phyloP scores from a whole-genome alignment of 2,113 vertebrate species.

The Psophia crepitans region DNA sequence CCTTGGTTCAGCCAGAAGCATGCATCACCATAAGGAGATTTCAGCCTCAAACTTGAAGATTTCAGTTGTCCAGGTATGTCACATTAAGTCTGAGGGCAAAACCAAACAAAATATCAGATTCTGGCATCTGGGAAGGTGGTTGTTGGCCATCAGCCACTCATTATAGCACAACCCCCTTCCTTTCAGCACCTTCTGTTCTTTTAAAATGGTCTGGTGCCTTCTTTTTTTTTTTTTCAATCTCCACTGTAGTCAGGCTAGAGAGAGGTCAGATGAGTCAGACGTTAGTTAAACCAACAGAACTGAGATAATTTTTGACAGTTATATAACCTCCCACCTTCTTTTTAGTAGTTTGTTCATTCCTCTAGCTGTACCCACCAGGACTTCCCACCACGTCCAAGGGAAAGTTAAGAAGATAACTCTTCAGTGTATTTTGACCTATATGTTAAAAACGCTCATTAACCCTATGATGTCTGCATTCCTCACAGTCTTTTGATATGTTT shows the following conservation, averaged over 20 bases:
- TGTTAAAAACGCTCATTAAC: background rate
- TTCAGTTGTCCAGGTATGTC: background rate
- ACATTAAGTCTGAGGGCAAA: background rate
- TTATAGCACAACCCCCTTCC: background rate
- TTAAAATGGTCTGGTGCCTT: background rate
- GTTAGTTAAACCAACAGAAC: conserved; percentile 10
- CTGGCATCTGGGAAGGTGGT: background rate
- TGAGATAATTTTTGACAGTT: conserved; percentile 29
- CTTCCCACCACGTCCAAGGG: background rate
- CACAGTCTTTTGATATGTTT: background rate
- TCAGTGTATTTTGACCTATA: background rate
- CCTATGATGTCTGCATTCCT: background rate
- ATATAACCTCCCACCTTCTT: background rate
- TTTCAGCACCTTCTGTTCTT: background rate
- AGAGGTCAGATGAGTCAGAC: conserved; percentile 23
- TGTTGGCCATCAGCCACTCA: background rate
- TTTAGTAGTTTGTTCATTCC: background rate
- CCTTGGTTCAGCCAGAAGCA: background rate
- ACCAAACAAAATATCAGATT: background rate
- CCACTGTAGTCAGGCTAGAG: background rate
- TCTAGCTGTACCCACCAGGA: background rate
- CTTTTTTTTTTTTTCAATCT: background rate
- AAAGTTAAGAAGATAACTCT: background rate
- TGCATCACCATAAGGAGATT: background rate
- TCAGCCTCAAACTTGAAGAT: background rate